Conservation (phyloP, 1,140 invertebrate species). For the Drosophila willistoni region DNA sequence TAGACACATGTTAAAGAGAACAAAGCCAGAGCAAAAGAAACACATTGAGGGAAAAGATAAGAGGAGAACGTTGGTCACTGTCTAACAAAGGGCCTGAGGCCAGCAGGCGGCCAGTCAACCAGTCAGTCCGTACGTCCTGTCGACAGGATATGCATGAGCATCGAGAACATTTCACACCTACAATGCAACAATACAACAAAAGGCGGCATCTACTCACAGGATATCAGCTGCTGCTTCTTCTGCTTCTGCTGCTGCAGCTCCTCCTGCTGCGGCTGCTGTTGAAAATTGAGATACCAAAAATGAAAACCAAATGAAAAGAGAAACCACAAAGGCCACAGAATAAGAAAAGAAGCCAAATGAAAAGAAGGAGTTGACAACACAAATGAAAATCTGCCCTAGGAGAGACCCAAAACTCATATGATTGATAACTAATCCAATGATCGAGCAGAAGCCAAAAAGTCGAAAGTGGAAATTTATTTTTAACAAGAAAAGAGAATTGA, state of each 20-base stretch:
- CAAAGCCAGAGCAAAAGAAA: conserved; percentile 31
- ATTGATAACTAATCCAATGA: conserved; percentile 60
- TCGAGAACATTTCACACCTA: conserved; percentile 74
- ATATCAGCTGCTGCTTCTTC: conserved; percentile 63
- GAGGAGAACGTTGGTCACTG: conserved; percentile 28
- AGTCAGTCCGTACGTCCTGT: conserved; percentile 46
- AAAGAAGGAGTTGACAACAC: conserved; percentile 73
- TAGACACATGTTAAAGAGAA: conserved; percentile 67
- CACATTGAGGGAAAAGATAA: conserved; percentile 33
- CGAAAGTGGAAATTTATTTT: conserved; percentile 42
- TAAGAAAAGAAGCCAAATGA: conserved; percentile 16
- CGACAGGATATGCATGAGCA: conserved; percentile 78
- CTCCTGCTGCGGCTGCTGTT: conserved; percentile 9
- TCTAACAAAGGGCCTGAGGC: conserved; percentile 49
- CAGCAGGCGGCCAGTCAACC: conserved; percentile 52
- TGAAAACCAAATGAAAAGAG: conserved; percentile 22
- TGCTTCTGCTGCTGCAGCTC: neutral
- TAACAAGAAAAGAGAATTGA: neutral
- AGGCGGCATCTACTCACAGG: conserved; percentile 37
- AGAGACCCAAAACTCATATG: conserved; percentile 30
- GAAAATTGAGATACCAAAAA: conserved; percentile 62
- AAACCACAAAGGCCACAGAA: conserved; percentile 60
- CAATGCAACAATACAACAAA: conserved; percentile 69
- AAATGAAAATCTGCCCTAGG: conserved; percentile 63
- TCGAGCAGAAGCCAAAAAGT: conserved; percentile 73